Conservation (phyloP, 1,140 invertebrate genomes). For the Meloidogyne hapla region DNA sequence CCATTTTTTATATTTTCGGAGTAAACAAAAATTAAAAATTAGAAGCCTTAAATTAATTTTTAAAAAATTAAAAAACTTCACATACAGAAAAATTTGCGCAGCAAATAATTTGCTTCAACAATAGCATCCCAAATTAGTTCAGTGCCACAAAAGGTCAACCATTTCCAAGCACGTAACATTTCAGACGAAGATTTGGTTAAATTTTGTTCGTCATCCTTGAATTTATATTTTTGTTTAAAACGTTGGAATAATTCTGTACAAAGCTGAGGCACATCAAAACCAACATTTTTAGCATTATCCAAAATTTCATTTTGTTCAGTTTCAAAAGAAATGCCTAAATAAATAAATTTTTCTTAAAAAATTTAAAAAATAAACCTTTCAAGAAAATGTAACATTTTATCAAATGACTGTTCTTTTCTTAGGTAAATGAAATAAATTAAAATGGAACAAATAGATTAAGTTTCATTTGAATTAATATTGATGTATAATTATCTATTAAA, state of each 20-base stretch:
- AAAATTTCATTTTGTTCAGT: constrained; percentile 37
- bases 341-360: neutral
- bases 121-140: constrained; percentile 43
- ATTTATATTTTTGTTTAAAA: constrained; percentile 28
- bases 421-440: constrained; percentile 38
- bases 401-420: constrained; percentile 15
- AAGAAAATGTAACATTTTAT: constrained; percentile 40
- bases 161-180: constrained; percentile 42
- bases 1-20: no score
- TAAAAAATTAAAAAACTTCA: no score
- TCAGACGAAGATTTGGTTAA: constrained; percentile 24
- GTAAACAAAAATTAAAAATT: no score
- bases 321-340: constrained; percentile 30
- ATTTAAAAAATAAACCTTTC: constrained; percentile 24
- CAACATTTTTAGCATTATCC: constrained; percentile 24
- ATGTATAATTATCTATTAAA: constrained; percentile 24
- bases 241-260: constrained; percentile 33
- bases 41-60: no score
- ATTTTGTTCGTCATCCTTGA: constrained; percentile 9
- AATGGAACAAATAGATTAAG: constrained; percentile 36
- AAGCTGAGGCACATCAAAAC: constrained; percentile 35
- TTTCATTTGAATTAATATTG: constrained; percentile 30
- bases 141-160: constrained; percentile 42
- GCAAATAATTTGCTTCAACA: constrained; percentile 44
- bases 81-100: constrained; percentile 47